Evolutionary conservation across 2,888 invertebrate genomes (phyloP).

Genomic region (Pachycephus smyrnensis): DNA sequence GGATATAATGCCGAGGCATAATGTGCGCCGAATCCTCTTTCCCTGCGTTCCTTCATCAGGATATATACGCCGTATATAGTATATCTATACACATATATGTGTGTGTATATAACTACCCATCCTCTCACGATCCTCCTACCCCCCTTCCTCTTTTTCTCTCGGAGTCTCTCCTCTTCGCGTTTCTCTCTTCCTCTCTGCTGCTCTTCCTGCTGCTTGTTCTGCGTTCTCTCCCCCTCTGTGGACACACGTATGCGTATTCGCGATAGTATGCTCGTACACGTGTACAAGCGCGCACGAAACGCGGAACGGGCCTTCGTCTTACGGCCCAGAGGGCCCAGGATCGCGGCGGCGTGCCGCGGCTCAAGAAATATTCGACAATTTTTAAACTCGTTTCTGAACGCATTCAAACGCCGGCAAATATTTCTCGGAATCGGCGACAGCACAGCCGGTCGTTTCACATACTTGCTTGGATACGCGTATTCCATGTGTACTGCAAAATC

Average conservation of each 20-base stretch:
- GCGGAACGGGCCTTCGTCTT: constrained; percentile 15
- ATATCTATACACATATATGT: not conserved
- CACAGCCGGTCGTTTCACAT: constrained; percentile 30
- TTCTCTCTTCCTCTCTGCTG: constrained; percentile 20
- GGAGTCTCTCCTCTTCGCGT: not conserved
- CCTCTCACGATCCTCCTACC: not conserved
- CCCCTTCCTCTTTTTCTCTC: not conserved
- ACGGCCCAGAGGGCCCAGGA: constrained; percentile 21
- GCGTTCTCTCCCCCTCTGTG: constrained; percentile 5
- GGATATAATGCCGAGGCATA: constrained; percentile 41
- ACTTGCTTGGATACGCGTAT: constrained; percentile 36
- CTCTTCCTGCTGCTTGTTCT: constrained; percentile 10
- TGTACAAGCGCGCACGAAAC: constrained; percentile 15
- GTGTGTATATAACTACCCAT: not conserved
- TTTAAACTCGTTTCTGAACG: constrained; percentile 62
- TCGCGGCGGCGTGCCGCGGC: constrained; percentile 22
- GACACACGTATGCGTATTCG: not conserved
- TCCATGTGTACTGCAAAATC: constrained; percentile 38
- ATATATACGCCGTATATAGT: not conserved
- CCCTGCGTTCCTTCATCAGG: constrained; percentile 4
- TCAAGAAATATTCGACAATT: constrained; percentile 63
- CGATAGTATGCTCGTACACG: not conserved
- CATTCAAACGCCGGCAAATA: constrained; percentile 54
- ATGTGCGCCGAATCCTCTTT: constrained; percentile 31
- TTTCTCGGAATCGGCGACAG: constrained; percentile 53